Evolutionary conservation across 2,888 invertebrate genomes (phyloP).

Genomic region (Erannis defoliaria): DNA sequence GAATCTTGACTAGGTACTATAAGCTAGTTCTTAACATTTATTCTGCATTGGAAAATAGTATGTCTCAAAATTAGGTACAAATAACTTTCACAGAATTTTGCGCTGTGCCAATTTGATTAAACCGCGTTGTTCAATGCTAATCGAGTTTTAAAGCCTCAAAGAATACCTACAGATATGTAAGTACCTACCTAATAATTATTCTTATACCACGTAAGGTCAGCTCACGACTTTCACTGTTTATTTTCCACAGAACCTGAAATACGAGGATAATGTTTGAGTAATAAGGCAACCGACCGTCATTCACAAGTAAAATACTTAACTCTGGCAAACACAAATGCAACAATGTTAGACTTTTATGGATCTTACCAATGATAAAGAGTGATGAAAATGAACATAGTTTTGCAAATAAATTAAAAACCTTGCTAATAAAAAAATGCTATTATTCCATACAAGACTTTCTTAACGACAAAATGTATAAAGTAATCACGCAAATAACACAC

Average conservation of each 20-base stretch:
- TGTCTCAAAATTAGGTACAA: background rate
- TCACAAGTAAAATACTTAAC: background rate
- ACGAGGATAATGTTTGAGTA: constrained; percentile 7
- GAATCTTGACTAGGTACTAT: too few relatives aligned
- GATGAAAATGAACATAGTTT: too few relatives aligned
- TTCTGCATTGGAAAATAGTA: too few relatives aligned
- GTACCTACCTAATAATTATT: constrained; percentile 8
- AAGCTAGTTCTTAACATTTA: too few relatives aligned
- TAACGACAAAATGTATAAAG: too few relatives aligned
- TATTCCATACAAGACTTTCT: too few relatives aligned
- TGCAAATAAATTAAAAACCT: too few relatives aligned
- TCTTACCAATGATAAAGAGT: too few relatives aligned
- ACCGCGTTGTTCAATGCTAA: background rate
- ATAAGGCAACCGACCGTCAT: constrained; percentile 3
- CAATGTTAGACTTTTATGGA: constrained; percentile 25
- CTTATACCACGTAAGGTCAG: constrained; percentile 7
- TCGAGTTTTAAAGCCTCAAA: background rate
- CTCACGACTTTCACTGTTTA: constrained; percentile 13
- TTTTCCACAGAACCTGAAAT: constrained; percentile 14
- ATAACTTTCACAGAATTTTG: background rate
- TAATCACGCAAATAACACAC: too few relatives aligned
- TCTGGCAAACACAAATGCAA: constrained; percentile 15
- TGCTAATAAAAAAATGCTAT: too few relatives aligned
- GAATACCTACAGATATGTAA: background rate
- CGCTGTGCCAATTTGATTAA: background rate